Percentiles rank a stretch among this genome's conserved stretches.
These are phyloP conservation scores for Rosalia funebris DNA, from an alignment of 2,888 invertebrate species.

Conservation along the genomic window DNA sequence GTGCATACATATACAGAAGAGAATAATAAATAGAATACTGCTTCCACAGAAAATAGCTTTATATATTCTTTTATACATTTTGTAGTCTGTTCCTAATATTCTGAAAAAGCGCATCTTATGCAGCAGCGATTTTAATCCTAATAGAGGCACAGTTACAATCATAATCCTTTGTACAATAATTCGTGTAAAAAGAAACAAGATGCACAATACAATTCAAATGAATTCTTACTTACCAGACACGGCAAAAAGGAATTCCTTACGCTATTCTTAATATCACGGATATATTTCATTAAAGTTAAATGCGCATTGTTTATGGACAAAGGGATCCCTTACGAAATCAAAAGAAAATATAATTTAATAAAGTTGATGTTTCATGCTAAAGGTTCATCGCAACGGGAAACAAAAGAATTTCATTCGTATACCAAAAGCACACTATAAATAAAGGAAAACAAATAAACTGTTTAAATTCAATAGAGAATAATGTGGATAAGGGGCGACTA, in stretches of 20 bases:
- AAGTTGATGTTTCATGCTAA: neutral
- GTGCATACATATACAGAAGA: no score
- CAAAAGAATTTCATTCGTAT: neutral
- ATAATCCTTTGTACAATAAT: slow-evolving; percentile 5
- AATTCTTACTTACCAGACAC: neutral
- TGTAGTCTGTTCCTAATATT: no score
- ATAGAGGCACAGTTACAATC: neutral
- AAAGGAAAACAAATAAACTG: neutral
- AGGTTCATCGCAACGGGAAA: slow-evolving; percentile 2
- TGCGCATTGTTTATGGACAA: slow-evolving; percentile 3
- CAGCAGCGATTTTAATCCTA: slow-evolving; percentile 2
- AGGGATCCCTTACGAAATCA: neutral
- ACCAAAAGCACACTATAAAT: neutral
- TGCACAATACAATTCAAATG: slow-evolving; percentile 8
- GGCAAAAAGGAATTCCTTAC: neutral
- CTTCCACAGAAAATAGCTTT: no score
- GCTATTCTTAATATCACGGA: neutral
- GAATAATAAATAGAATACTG: no score
- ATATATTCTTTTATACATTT: no score
- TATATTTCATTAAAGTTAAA: slow-evolving; percentile 8
- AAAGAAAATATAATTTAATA: slow-evolving; percentile 12
- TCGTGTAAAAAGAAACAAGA: neutral
- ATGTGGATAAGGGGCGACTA: no score
- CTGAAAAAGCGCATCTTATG: no score
- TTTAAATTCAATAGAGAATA: neutral